Percentiles rank a stretch among this genome's conserved stretches.
Conservation (phyloP, 2,113 vertebrate genomes). For the Sterna hirundo region DNA sequence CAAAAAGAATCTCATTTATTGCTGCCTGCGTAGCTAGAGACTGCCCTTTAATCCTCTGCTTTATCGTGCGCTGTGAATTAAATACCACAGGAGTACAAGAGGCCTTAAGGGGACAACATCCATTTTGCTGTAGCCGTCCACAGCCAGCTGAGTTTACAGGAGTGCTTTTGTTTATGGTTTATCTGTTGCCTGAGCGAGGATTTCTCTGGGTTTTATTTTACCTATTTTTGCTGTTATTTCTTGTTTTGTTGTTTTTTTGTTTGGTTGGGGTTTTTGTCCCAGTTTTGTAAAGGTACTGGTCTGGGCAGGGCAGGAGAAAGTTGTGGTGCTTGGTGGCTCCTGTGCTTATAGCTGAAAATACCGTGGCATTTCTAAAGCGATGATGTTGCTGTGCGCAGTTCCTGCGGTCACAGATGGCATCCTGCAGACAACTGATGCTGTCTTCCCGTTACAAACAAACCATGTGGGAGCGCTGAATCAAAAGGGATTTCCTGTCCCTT, state of each 20-base stretch:
- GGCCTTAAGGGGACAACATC: conserved; percentile 38
- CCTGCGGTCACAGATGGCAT: background rate
- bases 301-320: background rate
- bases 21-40: background rate
- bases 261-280: background rate
- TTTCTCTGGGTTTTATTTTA: background rate
- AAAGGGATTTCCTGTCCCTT: background rate
- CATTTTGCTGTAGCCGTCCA: conserved; percentile 20
- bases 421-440: background rate
- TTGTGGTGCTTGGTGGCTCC: background rate
- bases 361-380: background rate
- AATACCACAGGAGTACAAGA: conserved; percentile 16
- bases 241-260: background rate
- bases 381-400: background rate
- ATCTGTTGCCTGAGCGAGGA: background rate
- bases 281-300: background rate
- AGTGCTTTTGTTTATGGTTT: background rate
- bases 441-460: background rate
- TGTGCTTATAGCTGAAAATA: background rate
- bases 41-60: conserved; percentile 41
- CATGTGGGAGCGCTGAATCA: background rate
- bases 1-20: conserved; percentile 8
- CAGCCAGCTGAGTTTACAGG: background rate
- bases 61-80: conserved; percentile 4
- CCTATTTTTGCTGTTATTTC: background rate